Conservation (phyloP, 1,140 invertebrate genomes). For the Lasaia peninsularis region DNA sequence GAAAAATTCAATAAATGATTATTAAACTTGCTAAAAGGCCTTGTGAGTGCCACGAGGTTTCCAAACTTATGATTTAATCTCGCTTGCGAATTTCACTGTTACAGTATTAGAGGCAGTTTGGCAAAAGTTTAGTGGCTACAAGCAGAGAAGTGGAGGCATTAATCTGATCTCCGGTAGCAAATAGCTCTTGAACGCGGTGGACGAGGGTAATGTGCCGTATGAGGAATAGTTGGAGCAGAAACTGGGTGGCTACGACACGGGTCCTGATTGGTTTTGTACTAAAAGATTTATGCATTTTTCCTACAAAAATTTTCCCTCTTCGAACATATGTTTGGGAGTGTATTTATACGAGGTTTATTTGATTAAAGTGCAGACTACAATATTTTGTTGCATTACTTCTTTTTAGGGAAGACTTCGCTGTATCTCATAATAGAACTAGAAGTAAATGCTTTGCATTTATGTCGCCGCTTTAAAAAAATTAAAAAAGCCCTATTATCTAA, state of each 20-base stretch:
- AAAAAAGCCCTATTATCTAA: too few relatives aligned
- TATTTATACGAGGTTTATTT: too few relatives aligned
- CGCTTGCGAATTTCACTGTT: conserved; percentile 7
- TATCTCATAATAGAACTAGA: too few relatives aligned
- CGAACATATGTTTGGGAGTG: too few relatives aligned
- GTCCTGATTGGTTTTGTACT: conserved; percentile 19
- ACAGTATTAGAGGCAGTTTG: conserved; percentile 9
- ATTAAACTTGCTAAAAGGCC: not conserved
- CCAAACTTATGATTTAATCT: conserved; percentile 7
- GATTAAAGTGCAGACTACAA: too few relatives aligned
- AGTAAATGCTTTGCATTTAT: too few relatives aligned
- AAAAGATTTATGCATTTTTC: conserved; percentile 21
- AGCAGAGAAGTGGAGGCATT: conserved; percentile 65
- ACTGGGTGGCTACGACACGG: conserved; percentile 23
- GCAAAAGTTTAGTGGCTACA: not conserved
- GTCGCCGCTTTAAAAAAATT: too few relatives aligned
- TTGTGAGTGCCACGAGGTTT: not conserved
- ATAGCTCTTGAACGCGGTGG: conserved; percentile 65
- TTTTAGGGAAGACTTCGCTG: too few relatives aligned
- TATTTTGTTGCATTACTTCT: too few relatives aligned
- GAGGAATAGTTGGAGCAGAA: conserved; percentile 56
- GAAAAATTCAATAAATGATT: not conserved
- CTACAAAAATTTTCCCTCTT: not conserved
- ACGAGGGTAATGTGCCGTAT: conserved; percentile 66
- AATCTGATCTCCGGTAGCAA: conserved; percentile 65